Base-by-base conservation (phyloP, 2,888 invertebrate genomes). In the Epirrita christyi region DNA sequence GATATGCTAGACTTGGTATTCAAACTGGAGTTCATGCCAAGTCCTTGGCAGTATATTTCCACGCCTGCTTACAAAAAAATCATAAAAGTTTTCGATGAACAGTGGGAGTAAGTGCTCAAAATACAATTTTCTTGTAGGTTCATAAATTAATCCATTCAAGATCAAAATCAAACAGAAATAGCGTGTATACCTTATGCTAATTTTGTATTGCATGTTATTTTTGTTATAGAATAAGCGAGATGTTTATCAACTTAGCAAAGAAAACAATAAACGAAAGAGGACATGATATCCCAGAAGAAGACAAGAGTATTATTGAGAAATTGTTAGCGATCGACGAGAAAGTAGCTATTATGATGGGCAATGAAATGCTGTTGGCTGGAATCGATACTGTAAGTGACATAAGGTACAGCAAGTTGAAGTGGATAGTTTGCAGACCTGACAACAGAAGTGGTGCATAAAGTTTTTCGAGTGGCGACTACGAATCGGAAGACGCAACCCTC, bases 311-410 rank as follows among this genome's bases (percentile, higher is more conserved):
- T 14, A 82, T 96, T 56, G 94, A 95, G 76, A 94, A 93, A 68
- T 75, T 96, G 27, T 77, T 94, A n/a, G 89, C 88, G 6, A 89
- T 94, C 14, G 94, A 95, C 70, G 92, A 93, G 55, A 89, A 88
- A 70, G 92, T 94, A 8, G 96, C 95, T 0, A 73, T 93, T 27
- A 92, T 94, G 66, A 95, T 95, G 94, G 94, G 94, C 0, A 91
- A 94, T 66, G 96, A 96, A 76, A 94, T 96, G 94, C 71, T 96
- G 28, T 83, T 93, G 44, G 95, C 95, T 42, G 96, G 96, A 54
- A 93, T 95, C 37, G 96, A 96, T 75, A 95, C 96, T 51, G 95
- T 96, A 83, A 87, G 59, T 34, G 13, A 29, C 9, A 37, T 37
- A n/a, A 32, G 6, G 11, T 14, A 36, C 36, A 5, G 9, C 1